Conservation (phyloP, 2,888 invertebrate species). For the Heteromurus nitidus region DNA sequence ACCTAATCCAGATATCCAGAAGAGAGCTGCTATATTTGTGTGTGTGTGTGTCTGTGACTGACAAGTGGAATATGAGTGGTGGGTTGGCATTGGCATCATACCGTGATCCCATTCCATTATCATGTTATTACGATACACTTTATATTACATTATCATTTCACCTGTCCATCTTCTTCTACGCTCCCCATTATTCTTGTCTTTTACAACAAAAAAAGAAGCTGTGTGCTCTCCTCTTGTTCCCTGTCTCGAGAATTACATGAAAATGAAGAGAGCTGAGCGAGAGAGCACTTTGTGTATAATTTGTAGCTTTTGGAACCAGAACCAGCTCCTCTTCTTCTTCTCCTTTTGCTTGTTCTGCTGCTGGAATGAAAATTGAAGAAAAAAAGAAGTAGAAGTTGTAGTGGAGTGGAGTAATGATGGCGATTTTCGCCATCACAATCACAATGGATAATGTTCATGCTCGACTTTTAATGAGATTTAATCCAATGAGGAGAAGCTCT, state of each 20-base stretch:
- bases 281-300: background rate
- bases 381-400: background rate
- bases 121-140: conserved; percentile 16
- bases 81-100: too few species aligned
- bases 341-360: too few species aligned
- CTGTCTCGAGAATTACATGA: conserved; percentile 19
- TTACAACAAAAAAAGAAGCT: too few species aligned
- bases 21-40: too few species aligned
- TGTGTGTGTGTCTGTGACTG: too few species aligned
- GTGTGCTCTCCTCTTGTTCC: conserved; percentile 11
- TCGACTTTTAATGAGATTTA: too few species aligned
- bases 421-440: conserved; percentile 8
- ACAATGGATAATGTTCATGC: conserved; percentile 5
- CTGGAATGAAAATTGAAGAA: too few species aligned
- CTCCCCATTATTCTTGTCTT: background rate
- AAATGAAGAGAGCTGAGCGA: background rate
- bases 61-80: too few species aligned
- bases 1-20: too few species aligned
- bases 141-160: conserved; percentile 14
- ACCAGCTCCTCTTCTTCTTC: background rate
- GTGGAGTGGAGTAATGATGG: conserved; percentile 1
- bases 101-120: conserved; percentile 13
- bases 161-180: conserved; percentile 1
- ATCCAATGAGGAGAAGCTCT: background rate
- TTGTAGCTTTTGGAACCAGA: background rate